phyloP scores from a whole-genome alignment of 2,797 vertebrate species.

The Micromesistius poutassou region DNA sequence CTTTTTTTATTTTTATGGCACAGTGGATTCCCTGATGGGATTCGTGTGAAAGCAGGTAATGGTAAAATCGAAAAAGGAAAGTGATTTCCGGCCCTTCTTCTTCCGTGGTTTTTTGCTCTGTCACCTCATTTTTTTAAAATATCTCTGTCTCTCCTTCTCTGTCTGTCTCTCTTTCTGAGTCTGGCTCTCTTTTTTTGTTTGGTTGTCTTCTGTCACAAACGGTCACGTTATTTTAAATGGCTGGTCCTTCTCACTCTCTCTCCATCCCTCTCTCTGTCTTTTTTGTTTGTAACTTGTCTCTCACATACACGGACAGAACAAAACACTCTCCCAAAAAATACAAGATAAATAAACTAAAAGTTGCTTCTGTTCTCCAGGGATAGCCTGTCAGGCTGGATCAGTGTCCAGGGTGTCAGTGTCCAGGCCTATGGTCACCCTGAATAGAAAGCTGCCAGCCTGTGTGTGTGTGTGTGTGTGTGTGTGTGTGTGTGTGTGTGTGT shows the following conservation, averaged over 20 bases:
- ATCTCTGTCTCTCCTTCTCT: neutral
- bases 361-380: slow-evolving; percentile 54
- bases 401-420: slow-evolving; percentile 46
- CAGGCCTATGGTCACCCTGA: slow-evolving; percentile 51
- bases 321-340: slow-evolving; percentile 4
- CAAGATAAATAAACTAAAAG: neutral
- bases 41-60: slow-evolving; percentile 47
- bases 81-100: slow-evolving; percentile 23
- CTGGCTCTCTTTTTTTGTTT: neutral
- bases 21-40: slow-evolving; percentile 45
- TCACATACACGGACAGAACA: slow-evolving; percentile 4
- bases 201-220: neutral
- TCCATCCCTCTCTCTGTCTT: neutral
- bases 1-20: slow-evolving; percentile 44
- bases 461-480: slow-evolving; percentile 17
- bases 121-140: neutral
- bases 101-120: slow-evolving; percentile 12
- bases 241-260: slow-evolving; percentile 2
- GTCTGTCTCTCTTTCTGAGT: neutral
- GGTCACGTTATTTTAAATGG: neutral
- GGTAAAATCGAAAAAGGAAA: neutral
- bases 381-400: slow-evolving; percentile 58
- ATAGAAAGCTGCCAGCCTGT: slow-evolving; percentile 46
- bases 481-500: slow-evolving; percentile 36
- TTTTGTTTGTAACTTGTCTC: slow-evolving; percentile 5